A percentile compares a stretch with the other conserved stretches of the same genome.
These are phyloP conservation scores for Lepus americanus DNA, from an alignment of 2,113 vertebrate species.

Conservation along the genomic window DNA sequence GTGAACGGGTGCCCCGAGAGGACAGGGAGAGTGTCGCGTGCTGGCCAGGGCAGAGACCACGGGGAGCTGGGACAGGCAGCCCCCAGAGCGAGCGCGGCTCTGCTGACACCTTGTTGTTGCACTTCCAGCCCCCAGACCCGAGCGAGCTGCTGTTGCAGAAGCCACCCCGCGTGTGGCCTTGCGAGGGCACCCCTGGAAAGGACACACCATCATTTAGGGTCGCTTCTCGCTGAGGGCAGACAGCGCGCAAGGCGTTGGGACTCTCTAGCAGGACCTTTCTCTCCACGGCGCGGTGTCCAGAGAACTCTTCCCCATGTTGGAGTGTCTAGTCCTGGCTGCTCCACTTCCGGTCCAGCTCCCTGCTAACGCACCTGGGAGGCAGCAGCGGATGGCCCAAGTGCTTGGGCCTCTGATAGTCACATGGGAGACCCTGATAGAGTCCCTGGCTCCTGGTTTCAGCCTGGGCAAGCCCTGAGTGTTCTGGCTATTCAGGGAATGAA, in stretches of 20 bases:
- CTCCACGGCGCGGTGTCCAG: not conserved
- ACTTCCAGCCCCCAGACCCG: not conserved
- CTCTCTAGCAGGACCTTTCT: not conserved
- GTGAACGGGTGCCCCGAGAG: not conserved
- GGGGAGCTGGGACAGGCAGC: not conserved
- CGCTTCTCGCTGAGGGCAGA: not conserved
- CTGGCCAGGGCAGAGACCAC: no score
- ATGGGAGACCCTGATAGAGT: no score
- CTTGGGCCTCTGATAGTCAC: no score
- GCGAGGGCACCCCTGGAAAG: not conserved
- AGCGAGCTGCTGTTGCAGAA: not conserved
- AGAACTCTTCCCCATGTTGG: fast-evolving
- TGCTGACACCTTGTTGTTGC: fast-evolving
- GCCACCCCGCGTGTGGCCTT: not conserved
- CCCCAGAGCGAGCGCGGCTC: not conserved
- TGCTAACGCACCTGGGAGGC: no score
- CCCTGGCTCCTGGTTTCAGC: no score
- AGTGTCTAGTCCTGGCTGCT: not conserved
- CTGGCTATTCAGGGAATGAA: no score
- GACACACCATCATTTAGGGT: not conserved
- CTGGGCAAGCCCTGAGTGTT: no score
- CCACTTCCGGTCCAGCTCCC: no score
- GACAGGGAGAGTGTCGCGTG: not conserved
- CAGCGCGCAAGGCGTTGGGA: not conserved
- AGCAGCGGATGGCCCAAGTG: no score